Conservation (phyloP, 2,113 vertebrate genomes). For the Oreocharis arfaki region DNA sequence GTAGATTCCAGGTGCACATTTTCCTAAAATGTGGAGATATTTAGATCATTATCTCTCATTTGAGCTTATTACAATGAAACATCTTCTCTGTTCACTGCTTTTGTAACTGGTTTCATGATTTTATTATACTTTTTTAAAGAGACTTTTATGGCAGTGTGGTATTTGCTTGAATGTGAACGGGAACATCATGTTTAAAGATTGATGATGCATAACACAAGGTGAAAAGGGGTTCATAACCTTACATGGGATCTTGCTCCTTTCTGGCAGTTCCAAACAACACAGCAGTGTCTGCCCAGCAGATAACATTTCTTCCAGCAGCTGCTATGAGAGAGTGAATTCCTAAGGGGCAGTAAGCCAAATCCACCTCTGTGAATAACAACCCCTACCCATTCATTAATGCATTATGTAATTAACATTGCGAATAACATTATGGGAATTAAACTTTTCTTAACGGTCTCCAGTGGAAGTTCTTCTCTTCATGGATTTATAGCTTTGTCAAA, state of each 20-base stretch:
- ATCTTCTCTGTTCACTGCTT: not conserved
- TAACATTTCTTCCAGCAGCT: constrained; percentile 35
- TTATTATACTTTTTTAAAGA: not conserved
- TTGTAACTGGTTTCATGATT: not conserved
- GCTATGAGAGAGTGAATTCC: constrained; percentile 8
- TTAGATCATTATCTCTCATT: constrained; percentile 47
- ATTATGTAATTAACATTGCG: constrained; percentile 33
- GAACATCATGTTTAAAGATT: constrained; percentile 15
- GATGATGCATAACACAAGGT: constrained; percentile 32
- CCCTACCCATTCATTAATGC: not conserved
- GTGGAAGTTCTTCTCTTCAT: not conserved
- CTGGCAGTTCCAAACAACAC: constrained; percentile 6
- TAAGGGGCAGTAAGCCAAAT: constrained; percentile 16
- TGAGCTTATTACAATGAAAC: constrained; percentile 28
- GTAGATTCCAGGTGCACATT: constrained; percentile 33
- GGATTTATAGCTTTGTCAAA: constrained; percentile 38
- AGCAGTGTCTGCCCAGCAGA: constrained; percentile 29
- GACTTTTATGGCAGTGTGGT: not conserved
- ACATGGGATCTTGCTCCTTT: not conserved
- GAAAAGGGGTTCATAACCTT: constrained; percentile 26
- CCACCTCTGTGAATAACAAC: constrained; percentile 17
- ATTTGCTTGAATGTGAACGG: constrained; percentile 2
- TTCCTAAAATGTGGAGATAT: constrained; percentile 50
- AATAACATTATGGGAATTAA: constrained; percentile 15
- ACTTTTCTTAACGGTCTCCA: not conserved